phyloP scores from a whole-genome alignment of 2,888 invertebrate species.

The Hypomecis punctinalis region DNA sequence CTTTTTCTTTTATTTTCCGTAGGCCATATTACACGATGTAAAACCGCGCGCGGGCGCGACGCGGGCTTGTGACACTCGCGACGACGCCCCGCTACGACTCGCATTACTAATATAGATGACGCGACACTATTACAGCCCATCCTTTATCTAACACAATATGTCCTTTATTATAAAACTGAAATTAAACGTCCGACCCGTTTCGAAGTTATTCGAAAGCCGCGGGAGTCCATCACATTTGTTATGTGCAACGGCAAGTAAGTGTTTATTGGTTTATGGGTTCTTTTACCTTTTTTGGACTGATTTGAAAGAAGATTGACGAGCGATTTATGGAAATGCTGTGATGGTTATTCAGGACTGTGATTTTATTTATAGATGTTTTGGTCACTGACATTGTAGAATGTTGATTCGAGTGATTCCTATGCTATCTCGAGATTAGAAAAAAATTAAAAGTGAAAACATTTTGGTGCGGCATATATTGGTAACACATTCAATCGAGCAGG shows the following conservation, averaged over 20 bases:
- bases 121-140: constrained; percentile 81
- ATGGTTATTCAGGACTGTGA: constrained; percentile 44
- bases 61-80: constrained; percentile 45
- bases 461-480: neutral
- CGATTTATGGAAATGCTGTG: constrained; percentile 58
- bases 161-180: constrained; percentile 80
- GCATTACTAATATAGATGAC: constrained; percentile 79
- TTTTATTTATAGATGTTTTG: constrained; percentile 38
- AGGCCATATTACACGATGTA: constrained; percentile 47
- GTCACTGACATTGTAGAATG: constrained; percentile 28
- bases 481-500: neutral
- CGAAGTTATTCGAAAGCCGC: constrained; percentile 76
- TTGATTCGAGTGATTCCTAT: constrained; percentile 41
- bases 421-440: neutral
- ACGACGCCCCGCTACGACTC: constrained; percentile 75
- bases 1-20: constrained; percentile 70
- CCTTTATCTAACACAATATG: constrained; percentile 81
- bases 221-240: constrained; percentile 75
- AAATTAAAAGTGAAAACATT: constrained; percentile 7
- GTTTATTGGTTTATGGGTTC: constrained; percentile 73
- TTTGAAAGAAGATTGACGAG: constrained; percentile 65
- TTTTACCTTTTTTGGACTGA: constrained; percentile 58
- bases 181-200: constrained; percentile 78
- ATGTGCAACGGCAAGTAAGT: constrained; percentile 66
- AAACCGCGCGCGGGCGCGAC: constrained; percentile 37